Evolutionary conservation across 2,888 invertebrate genomes (phyloP), one percentile per base, ranked within the genome.

Genomic region (Tyria jacobaeae): DNA sequence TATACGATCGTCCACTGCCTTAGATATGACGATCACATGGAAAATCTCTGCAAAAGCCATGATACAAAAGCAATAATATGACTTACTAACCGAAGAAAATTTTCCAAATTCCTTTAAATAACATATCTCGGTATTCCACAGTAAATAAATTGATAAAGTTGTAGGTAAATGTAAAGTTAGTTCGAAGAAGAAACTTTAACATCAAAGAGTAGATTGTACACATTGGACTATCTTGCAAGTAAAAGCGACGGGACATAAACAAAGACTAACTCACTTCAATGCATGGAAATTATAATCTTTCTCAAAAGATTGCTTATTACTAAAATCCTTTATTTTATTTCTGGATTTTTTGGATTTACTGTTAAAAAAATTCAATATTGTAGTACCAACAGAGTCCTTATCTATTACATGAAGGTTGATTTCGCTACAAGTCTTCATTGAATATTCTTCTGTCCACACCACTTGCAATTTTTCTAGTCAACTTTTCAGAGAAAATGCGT

Each of bases 51-150:
- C 1, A 0, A 21, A 1, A 17, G 12, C 21, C 12, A 44, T 21
- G 21, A 44, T 21, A 44, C 44, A 44, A 44, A 44, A 21, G 44
- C 21, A 44, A 44, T 44, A 21, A 44, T 44, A 10, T 17, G 21
- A 21, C 21, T 21, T 21, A 4, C 12, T 12, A 21, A 17, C 44
- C 44, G 21, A 21, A 44, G 9, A 0, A 17, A 17, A 41, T 10
- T 41, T 17, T 41, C 44, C 12, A 17, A 17, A 17, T 44, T 17
- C 44, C 44, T 44, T 44, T 44, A 44, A 44, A 44, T 44, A 44
- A 44, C 44, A 44, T 44, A 44, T 44, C 44, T 9, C 21, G 44
- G 21, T 44, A 44, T 44, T 44, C 44, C 44, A 21, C 44, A 44
- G 21, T 17, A 44, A 44, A 21, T 44, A 44, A 44, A 44, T 21